Evolutionary conservation across 2,113 vertebrate species (phyloP).

Genomic region (Mugil cephalus): DNA sequence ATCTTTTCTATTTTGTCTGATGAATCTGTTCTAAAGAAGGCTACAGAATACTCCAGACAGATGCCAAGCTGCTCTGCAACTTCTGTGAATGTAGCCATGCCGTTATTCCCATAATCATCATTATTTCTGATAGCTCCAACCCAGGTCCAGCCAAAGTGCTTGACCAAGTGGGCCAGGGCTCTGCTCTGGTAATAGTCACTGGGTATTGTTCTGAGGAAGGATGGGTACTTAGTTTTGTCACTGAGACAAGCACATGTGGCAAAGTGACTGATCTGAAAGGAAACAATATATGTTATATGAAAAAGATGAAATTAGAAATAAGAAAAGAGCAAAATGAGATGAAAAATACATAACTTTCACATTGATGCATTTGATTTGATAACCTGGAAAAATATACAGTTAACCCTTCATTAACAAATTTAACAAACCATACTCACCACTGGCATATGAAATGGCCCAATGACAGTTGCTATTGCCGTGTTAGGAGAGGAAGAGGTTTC

Average conservation of each 20-base stretch:
- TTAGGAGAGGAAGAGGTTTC: constrained; percentile 76
- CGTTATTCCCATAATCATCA: constrained; percentile 79
- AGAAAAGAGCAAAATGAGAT: not conserved
- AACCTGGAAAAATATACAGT: too few species aligned
- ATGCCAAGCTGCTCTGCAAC: constrained; percentile 67
- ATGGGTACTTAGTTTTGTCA: constrained; percentile 77
- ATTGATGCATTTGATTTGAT: too few species aligned
- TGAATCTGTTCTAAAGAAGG: constrained; percentile 78
- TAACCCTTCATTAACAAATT: too few species aligned
- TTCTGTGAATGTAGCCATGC: constrained; percentile 75
- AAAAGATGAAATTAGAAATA: too few species aligned
- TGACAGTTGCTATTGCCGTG: constrained; percentile 76
- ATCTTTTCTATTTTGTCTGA: constrained; percentile 68
- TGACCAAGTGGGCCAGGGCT: constrained; percentile 74
- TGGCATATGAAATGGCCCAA: constrained; percentile 80
- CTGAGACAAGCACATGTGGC: constrained; percentile 82
- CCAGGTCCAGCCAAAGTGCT: constrained; percentile 79
- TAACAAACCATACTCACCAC: constrained; percentile 66
- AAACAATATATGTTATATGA: too few species aligned
- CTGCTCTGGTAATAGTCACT: constrained; percentile 81
- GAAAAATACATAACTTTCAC: not conserved
- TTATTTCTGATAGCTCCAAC: constrained; percentile 76
- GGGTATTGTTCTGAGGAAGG: constrained; percentile 76
- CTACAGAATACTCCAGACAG: constrained; percentile 73
- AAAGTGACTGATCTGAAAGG: constrained; percentile 78